These are phyloP conservation scores for Pimephales promelas DNA, from an alignment of 2,113 vertebrate species.

Conservation along the genomic window DNA sequence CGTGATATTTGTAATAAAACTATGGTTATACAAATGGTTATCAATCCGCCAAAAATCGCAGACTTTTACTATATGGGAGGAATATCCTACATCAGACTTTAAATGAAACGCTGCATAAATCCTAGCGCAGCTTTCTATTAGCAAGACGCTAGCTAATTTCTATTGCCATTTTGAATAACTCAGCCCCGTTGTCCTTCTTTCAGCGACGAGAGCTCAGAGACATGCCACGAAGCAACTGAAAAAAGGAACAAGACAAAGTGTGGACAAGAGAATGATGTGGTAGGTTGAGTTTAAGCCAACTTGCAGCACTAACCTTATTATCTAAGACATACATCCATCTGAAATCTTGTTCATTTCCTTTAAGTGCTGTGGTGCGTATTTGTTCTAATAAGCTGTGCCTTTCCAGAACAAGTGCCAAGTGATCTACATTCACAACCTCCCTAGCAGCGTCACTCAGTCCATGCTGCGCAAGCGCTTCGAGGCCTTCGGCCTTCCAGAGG, in stretches of 20 bases:
- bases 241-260: slow-evolving; percentile 86
- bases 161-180: neutral
- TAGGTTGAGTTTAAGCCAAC: slow-evolving; percentile 36
- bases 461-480: slow-evolving; percentile 94
- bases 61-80: neutral
- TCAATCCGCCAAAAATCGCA: too few species aligned
- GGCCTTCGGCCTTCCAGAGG: slow-evolving; percentile 89
- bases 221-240: slow-evolving; percentile 77
- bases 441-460: slow-evolving; percentile 87
- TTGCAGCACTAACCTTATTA: neutral
- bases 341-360: neutral
- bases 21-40: too few species aligned
- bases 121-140: neutral
- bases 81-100: neutral
- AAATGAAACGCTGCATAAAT: neutral
- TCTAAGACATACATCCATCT: neutral
- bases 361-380: neutral
- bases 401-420: slow-evolving; percentile 92
- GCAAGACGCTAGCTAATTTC: neutral
- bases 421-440: slow-evolving; percentile 92
- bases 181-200: slow-evolving; percentile 24
- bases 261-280: slow-evolving; percentile 65
- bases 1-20: too few species aligned
- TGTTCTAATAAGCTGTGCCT: neutral
- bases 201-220: slow-evolving; percentile 81